phyloP scores from a whole-genome alignment of 2,113 vertebrate species.

The Platysteira castanea region DNA sequence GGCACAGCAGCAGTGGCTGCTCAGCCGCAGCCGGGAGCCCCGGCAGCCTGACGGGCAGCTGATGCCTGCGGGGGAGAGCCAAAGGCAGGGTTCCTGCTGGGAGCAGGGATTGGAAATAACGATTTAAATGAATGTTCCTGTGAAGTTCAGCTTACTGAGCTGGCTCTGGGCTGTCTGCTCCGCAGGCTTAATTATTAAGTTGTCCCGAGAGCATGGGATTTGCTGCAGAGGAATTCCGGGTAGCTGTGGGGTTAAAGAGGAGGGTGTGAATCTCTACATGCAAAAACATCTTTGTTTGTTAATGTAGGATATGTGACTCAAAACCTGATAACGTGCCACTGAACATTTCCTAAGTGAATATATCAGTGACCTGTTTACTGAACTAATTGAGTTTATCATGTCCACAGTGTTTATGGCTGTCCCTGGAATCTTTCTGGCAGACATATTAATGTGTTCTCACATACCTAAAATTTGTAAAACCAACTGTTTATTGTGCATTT shows the following conservation, averaged over 20 bases:
- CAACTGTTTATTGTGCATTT: not conserved
- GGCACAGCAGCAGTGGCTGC: not conserved
- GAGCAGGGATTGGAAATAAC: not conserved
- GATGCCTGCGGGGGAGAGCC: not conserved
- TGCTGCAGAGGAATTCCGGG: not conserved
- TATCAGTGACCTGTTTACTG: conserved; percentile 34
- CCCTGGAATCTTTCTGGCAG: conserved; percentile 21
- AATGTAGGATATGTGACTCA: not conserved
- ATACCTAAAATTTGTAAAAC: conserved; percentile 19
- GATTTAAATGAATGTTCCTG: not conserved
- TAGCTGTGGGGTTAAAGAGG: not conserved
- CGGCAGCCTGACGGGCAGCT: not conserved
- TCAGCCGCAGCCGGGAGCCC: not conserved
- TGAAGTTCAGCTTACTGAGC: not conserved
- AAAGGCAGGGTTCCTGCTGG: not conserved
- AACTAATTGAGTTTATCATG: conserved; percentile 35
- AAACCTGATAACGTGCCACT: not conserved
- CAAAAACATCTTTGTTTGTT: not conserved
- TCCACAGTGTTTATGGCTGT: conserved; percentile 14
- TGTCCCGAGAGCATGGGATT: not conserved
- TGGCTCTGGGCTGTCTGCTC: not conserved
- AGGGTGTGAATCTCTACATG: not conserved
- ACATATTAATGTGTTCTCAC: conserved; percentile 8
- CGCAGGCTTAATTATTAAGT: not conserved
- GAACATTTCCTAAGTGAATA: not conserved